These are phyloP conservation scores for Telmatochromis sp. DNA, from an alignment of 2,113 vertebrate species.

Conservation along the genomic window DNA sequence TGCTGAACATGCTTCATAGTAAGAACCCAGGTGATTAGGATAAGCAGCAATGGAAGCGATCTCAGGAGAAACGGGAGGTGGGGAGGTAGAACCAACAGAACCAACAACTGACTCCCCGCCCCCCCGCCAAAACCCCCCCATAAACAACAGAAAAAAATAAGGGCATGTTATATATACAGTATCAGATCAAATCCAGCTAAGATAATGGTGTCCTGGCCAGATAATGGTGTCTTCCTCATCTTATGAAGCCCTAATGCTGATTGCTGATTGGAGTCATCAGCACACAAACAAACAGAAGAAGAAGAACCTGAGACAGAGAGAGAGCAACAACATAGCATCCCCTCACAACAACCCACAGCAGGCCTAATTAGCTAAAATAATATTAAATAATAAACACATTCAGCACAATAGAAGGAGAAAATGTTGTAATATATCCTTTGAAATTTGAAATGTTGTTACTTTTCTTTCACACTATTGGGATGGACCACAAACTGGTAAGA, in stretches of 20 bases:
- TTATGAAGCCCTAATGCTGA: background rate
- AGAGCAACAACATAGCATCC: background rate
- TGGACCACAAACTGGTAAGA: background rate
- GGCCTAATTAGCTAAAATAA: background rate
- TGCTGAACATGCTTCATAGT: background rate
- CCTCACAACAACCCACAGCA: background rate
- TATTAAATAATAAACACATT: background rate
- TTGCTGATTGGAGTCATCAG: background rate
- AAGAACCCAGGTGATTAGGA: background rate
- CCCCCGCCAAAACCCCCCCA: rapidly evolving
- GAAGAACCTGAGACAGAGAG: background rate
- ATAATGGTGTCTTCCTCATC: background rate
- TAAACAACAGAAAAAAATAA: too few species aligned
- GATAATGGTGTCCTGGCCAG: background rate
- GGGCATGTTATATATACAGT: background rate
- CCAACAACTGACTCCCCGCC: background rate
- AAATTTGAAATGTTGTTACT: background rate
- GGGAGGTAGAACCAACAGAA: background rate
- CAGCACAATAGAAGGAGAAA: background rate
- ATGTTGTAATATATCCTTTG: background rate
- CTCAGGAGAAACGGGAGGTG: background rate
- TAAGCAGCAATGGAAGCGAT: background rate
- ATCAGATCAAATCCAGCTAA: background rate
- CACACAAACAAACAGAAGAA: background rate
- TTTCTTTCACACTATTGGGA: background rate